Conservation (phyloP, 1,140 invertebrate species). For the Chrysomallon squamiferum region DNA sequence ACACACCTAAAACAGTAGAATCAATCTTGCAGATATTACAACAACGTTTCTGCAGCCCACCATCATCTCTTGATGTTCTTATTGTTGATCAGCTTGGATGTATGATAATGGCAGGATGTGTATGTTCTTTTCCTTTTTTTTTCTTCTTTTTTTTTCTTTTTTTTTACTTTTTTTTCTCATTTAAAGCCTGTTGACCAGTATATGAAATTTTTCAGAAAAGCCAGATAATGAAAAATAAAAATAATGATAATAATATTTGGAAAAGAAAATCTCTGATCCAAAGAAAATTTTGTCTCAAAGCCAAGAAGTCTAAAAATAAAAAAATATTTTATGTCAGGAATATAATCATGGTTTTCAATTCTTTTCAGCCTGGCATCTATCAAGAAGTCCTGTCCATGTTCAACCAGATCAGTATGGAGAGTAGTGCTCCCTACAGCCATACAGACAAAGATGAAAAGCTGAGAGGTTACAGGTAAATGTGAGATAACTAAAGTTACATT, state of each 20-base stretch:
- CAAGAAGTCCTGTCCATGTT: constrained; percentile 99
- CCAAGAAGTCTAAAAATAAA: no score
- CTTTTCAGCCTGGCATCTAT: constrained; percentile 74
- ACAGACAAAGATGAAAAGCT: constrained; percentile 65
- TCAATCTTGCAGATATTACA: constrained; percentile 98
- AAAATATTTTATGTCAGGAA: no score
- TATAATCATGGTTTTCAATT: no score
- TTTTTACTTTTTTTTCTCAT: not conserved
- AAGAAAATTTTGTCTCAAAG: no score
- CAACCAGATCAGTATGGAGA: constrained; percentile 91
- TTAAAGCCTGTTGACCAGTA: no score
- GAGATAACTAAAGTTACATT: no score
- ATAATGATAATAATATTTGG: no score
- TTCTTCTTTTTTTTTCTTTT: not conserved
- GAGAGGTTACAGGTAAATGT: constrained; percentile 47
- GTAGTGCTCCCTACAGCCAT: constrained; percentile 83
- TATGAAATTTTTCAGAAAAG: no score
- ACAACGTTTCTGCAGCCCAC: constrained; percentile 90
- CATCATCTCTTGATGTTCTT: constrained; percentile 84
- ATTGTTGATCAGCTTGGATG: constrained; percentile 97
- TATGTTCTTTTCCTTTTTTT: constrained; percentile 37
- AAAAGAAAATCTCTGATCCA: no score
- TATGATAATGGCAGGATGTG: constrained; percentile 85
- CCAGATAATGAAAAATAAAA: no score
- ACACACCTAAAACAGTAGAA: constrained; percentile 83